A percentile compares a stretch with the other conserved stretches of the same genome.
Evolutionary conservation across 2,888 invertebrate genomes (phyloP).

Genomic region (Agrotis ipsilon): DNA sequence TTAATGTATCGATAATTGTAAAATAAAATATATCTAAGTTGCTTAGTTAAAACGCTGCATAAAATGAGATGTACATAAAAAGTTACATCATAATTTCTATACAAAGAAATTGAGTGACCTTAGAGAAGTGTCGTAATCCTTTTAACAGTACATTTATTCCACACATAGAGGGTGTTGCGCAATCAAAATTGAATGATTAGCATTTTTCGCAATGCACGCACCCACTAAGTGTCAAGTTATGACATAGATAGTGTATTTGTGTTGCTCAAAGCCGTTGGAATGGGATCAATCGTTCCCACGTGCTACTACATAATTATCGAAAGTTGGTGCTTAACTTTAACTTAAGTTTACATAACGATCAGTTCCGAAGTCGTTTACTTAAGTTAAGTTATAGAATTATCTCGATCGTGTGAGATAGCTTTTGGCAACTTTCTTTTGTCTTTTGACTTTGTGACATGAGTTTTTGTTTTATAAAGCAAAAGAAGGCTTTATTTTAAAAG

Average conservation of each 20-base stretch:
- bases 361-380: constrained; percentile 29
- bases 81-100: constrained; percentile 48
- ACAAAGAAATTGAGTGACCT: constrained; percentile 63
- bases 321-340: constrained; percentile 43
- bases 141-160: constrained; percentile 56
- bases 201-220: constrained; percentile 67
- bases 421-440: constrained; percentile 2
- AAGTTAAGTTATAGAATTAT: constrained; percentile 20
- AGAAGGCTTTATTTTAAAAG: background rate
- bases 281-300: constrained; percentile 55
- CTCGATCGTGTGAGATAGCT: background rate
- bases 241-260: constrained; percentile 56
- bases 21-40: constrained; percentile 15
- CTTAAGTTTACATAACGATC: constrained; percentile 51
- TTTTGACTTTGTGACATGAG: background rate
- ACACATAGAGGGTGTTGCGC: constrained; percentile 49
- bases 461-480: background rate
- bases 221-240: constrained; percentile 58
- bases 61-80: constrained; percentile 25
- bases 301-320: constrained; percentile 44
- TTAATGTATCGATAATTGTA: constrained; percentile 10
- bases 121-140: constrained; percentile 60
- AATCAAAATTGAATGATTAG: constrained; percentile 61
- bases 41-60: constrained; percentile 29
- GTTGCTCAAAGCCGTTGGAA: constrained; percentile 45